Evolutionary conservation across 2,113 vertebrate species (phyloP).

Genomic region (Hipposideros armiger): DNA sequence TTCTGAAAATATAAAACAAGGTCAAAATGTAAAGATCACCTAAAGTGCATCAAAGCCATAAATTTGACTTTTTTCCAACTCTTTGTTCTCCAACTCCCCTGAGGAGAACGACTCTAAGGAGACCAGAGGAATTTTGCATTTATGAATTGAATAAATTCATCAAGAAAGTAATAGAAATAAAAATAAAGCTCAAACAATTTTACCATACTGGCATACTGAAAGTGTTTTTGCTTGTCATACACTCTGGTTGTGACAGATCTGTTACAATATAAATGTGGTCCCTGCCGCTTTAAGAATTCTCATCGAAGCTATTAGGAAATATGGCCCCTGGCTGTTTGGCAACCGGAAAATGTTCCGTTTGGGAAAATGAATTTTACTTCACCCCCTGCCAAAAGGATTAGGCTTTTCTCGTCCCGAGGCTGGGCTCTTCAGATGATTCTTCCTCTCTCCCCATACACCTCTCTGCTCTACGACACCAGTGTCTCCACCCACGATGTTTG

Average conservation of each 20-base stretch:
- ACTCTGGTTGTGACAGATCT: background rate
- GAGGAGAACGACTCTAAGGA: background rate
- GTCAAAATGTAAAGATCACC: conserved; percentile 88
- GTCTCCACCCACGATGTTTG: rapidly evolving
- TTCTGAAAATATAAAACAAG: conserved; percentile 90
- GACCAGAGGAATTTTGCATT: conserved; percentile 2
- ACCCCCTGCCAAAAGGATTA: background rate
- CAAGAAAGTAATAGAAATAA: background rate
- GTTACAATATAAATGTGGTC: background rate
- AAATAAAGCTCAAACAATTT: background rate
- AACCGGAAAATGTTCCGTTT: background rate
- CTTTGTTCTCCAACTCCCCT: background rate
- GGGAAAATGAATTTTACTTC: background rate
- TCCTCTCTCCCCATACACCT: rapidly evolving
- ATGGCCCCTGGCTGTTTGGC: background rate
- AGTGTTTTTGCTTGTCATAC: background rate
- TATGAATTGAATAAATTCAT: background rate
- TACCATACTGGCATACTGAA: background rate
- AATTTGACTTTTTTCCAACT: conserved; percentile 19
- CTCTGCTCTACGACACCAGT: rapidly evolving
- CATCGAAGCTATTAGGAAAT: background rate
- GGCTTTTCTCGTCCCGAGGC: background rate
- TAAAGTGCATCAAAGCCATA: conserved; percentile 77
- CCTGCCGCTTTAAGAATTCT: background rate
- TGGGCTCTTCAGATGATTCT: background rate